phyloP scores from a whole-genome alignment of 2,888 invertebrate species.

The Ecdyonurus torrentis region DNA sequence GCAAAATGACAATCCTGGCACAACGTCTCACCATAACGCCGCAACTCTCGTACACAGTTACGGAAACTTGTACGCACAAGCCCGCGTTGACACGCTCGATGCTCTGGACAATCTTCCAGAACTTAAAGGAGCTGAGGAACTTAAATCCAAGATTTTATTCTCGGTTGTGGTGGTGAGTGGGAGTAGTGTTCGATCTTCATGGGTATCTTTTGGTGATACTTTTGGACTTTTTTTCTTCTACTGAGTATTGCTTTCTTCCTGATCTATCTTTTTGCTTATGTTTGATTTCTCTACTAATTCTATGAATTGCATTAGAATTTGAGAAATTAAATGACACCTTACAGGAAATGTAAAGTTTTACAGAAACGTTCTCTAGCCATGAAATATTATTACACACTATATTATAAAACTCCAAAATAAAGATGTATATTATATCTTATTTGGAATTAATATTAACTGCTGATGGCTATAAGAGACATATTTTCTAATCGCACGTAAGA shows the following conservation, averaged over 20 bases:
- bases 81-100: conserved; percentile 69
- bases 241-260: neutral
- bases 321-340: too few relatives aligned
- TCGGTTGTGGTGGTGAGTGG: conserved; percentile 82
- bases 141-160: conserved; percentile 90
- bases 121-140: conserved; percentile 64
- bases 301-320: too few relatives aligned
- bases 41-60: conserved; percentile 51
- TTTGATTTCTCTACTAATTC: too few relatives aligned
- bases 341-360: too few relatives aligned
- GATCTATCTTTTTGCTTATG: neutral
- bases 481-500: too few relatives aligned
- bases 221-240: neutral
- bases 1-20: neutral
- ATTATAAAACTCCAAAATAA: too few relatives aligned
- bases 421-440: too few relatives aligned
- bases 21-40: neutral
- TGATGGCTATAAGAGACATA: too few relatives aligned
- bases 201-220: neutral
- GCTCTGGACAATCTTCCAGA: conserved; percentile 67
- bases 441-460: too few relatives aligned
- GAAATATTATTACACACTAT: too few relatives aligned
- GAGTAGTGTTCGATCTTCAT: conserved; percentile 5
- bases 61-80: conserved; percentile 68
- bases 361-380: too few relatives aligned